Percentiles rank a stretch among this genome's conserved stretches.
phyloP scores from a whole-genome alignment of 1,140 invertebrate species.

The Caenorhabditis briggsae region DNA sequence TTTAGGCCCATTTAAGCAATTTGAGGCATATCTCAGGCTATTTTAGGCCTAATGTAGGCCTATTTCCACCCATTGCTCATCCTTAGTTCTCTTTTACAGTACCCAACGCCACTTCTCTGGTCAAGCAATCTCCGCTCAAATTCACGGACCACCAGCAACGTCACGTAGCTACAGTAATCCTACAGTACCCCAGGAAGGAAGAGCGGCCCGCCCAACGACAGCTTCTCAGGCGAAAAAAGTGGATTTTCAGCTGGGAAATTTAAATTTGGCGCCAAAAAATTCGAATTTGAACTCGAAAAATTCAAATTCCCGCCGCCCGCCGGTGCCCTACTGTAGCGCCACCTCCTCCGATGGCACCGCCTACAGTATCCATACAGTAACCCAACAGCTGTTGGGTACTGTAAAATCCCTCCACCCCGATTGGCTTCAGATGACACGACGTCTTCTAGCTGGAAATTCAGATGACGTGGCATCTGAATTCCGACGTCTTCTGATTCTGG shows the following conservation, averaged over 20 bases:
- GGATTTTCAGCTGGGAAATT: background rate
- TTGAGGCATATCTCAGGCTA: no score
- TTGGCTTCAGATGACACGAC: slow-evolving; percentile 16
- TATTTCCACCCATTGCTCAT: no score
- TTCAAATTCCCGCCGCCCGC: background rate
- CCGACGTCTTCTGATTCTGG: background rate
- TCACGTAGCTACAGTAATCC: background rate
- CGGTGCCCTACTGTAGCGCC: slow-evolving; percentile 9
- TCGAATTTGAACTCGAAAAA: background rate
- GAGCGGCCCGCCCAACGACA: background rate
- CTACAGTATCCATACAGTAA: background rate
- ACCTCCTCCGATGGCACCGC: slow-evolving; percentile 20
- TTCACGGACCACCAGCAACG: background rate
- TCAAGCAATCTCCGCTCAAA: background rate
- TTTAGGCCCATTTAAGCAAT: no score
- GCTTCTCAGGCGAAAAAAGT: background rate
- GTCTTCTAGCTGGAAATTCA: background rate
- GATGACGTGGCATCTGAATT: slow-evolving; percentile 7
- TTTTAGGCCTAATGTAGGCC: no score
- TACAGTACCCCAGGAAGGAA: background rate
- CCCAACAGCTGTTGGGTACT: slow-evolving; percentile 21
- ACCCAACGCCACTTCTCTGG: background rate
- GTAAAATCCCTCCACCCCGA: slow-evolving; percentile 16
- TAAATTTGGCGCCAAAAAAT: background rate
- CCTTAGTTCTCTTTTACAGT: background rate